phyloP scores from a whole-genome alignment of 2,888 invertebrate genomes.

The Acronicta alni region DNA sequence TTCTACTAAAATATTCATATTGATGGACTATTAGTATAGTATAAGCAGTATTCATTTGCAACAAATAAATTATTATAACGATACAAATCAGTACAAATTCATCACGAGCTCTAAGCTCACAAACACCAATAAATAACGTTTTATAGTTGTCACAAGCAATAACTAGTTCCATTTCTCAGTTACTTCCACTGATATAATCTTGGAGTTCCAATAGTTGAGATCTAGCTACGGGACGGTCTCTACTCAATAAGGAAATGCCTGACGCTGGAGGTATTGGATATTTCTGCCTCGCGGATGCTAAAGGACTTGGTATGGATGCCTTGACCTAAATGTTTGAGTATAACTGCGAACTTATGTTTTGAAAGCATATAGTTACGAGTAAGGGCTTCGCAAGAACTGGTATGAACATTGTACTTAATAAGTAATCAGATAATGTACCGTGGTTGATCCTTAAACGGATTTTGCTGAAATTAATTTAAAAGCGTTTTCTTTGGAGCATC shows the following conservation, averaged over 20 bases:
- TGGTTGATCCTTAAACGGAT: slow-evolving; percentile 14
- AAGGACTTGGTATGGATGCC: slow-evolving; percentile 51
- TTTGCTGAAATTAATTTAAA: neutral
- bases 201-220: slow-evolving; percentile 47
- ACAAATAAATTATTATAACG: slow-evolving; percentile 46
- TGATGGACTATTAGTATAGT: neutral
- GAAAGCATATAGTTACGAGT: slow-evolving; percentile 40
- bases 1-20: slow-evolving; percentile 26
- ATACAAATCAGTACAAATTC: slow-evolving; percentile 65
- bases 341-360: slow-evolving; percentile 52
- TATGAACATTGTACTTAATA: slow-evolving; percentile 24
- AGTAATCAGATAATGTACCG: slow-evolving; percentile 24
- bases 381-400: slow-evolving; percentile 46
- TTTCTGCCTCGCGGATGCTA: slow-evolving; percentile 50
- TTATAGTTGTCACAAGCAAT: slow-evolving; percentile 74
- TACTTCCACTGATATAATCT: slow-evolving; percentile 61
- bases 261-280: slow-evolving; percentile 53
- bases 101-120: slow-evolving; percentile 62
- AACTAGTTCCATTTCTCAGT: slow-evolving; percentile 70
- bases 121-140: slow-evolving; percentile 68
- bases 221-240: slow-evolving; percentile 44
- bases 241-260: slow-evolving; percentile 62
- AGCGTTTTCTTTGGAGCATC: neutral
- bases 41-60: slow-evolving; percentile 13
- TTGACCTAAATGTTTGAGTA: slow-evolving; percentile 53